These are phyloP conservation scores for Ceyx cyanopectus DNA, from an alignment of 2,113 vertebrate genomes.

Conservation along the genomic window DNA sequence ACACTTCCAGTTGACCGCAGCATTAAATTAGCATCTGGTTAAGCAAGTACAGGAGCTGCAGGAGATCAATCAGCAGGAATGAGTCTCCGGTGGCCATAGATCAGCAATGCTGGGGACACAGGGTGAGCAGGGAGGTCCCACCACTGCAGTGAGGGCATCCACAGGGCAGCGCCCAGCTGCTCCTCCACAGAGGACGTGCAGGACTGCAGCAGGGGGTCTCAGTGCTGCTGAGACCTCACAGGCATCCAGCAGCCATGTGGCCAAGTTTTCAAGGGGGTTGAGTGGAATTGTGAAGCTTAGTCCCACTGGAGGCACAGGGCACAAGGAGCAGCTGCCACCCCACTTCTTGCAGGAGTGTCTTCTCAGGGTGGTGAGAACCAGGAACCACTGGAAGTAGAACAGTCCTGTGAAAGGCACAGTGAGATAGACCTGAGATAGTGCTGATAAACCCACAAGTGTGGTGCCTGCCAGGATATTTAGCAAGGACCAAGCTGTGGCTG, in stretches of 20 bases:
- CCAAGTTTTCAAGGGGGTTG: neutral
- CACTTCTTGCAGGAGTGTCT: neutral
- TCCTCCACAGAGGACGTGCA: neutral
- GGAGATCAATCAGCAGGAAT: neutral
- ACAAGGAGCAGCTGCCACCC: neutral
- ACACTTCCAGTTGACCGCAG: neutral
- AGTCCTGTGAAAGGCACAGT: neutral
- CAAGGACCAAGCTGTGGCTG: neutral
- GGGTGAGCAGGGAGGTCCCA: neutral
- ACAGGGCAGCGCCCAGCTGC: accelerated
- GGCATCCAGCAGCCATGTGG: neutral
- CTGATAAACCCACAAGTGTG: neutral
- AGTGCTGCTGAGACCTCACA: neutral
- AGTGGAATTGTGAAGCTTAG: neutral
- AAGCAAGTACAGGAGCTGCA: neutral
- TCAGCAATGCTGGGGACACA: neutral
- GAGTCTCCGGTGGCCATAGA: neutral
- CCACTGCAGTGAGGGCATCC: neutral
- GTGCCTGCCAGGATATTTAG: neutral
- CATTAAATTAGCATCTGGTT: slow-evolving; percentile 47
- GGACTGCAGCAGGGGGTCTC: neutral
- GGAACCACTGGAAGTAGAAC: neutral
- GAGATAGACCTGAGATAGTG: neutral
- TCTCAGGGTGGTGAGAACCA: neutral
- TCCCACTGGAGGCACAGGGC: neutral